Evolutionary conservation across 2,797 vertebrate genomes (phyloP).

Genomic region (Pseudotriccus pelzelni): DNA sequence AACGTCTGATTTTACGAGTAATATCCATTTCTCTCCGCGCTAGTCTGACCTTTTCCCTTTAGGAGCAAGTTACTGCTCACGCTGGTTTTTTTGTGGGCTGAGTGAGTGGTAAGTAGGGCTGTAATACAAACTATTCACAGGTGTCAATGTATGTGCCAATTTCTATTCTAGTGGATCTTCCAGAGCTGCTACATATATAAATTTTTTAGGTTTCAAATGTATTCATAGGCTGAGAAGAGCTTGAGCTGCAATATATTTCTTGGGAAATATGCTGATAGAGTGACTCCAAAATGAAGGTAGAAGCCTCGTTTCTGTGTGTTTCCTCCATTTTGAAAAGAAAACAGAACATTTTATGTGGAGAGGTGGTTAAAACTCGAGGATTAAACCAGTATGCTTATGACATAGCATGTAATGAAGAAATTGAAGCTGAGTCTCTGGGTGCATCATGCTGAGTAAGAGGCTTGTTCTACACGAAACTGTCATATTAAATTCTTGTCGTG

Average conservation of each 20-base stretch:
- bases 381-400: conserved; percentile 59
- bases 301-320: not conserved
- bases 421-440: conserved; percentile 68
- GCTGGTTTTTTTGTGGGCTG: not conserved
- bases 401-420: conserved; percentile 69
- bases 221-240: not conserved
- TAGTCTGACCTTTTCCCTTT: not conserved
- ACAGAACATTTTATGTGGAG: conserved; percentile 17
- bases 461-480: conserved; percentile 87
- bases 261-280: not conserved
- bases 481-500: conserved; percentile 86
- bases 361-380: conserved; percentile 49
- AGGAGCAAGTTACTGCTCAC: not conserved
- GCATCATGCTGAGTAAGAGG: conserved; percentile 80
- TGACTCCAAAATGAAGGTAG: conserved; percentile 1
- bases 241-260: not conserved
- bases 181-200: not conserved
- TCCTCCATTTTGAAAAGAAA: conserved; percentile 57
- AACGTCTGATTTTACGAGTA: not conserved
- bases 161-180: not conserved
- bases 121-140: conserved; percentile 22
- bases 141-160: not conserved
- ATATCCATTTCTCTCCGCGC: not conserved
- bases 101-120: not conserved
- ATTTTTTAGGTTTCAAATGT: not conserved